These are phyloP conservation scores for Peromyscus attwateri DNA, from an alignment of 2,797 vertebrate species.

Conservation along the genomic window DNA sequence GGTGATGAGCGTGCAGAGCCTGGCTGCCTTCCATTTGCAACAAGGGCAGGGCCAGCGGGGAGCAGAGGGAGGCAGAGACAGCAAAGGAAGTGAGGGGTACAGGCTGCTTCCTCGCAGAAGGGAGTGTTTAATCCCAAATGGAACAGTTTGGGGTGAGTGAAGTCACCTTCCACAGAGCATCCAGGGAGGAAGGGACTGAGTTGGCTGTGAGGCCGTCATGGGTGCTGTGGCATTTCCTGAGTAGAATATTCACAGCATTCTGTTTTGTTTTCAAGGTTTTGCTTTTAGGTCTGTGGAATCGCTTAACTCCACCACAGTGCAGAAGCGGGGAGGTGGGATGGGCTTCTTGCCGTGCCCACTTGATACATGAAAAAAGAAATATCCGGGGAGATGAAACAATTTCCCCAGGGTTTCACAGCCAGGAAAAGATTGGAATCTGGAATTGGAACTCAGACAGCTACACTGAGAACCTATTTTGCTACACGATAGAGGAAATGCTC, in stretches of 20 bases:
- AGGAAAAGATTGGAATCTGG: neutral
- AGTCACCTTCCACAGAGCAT: neutral
- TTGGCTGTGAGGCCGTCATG: too few species aligned
- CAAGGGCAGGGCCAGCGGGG: slow-evolving; percentile 21
- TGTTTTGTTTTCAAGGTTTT: slow-evolving; percentile 15
- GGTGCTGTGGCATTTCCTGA: too few species aligned
- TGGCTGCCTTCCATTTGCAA: slow-evolving; percentile 55
- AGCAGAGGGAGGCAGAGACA: neutral
- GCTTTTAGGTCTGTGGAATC: neutral
- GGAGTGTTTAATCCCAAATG: neutral
- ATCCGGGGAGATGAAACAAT: neutral
- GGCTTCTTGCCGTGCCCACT: neutral
- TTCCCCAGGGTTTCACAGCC: neutral
- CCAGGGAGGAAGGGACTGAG: neutral
- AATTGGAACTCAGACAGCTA: neutral
- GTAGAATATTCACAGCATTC: neutral
- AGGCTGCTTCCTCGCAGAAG: neutral
- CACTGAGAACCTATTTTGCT: neutral
- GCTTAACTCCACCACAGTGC: neutral
- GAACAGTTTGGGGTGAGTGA: neutral
- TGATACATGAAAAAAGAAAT: neutral
- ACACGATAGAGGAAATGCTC: neutral
- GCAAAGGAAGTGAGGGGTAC: neutral
- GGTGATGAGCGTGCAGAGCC: neutral
- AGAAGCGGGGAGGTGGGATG: neutral